Evolutionary conservation across 2,888 invertebrate genomes (phyloP).

Genomic region (Steinernema hermaphroditum): DNA sequence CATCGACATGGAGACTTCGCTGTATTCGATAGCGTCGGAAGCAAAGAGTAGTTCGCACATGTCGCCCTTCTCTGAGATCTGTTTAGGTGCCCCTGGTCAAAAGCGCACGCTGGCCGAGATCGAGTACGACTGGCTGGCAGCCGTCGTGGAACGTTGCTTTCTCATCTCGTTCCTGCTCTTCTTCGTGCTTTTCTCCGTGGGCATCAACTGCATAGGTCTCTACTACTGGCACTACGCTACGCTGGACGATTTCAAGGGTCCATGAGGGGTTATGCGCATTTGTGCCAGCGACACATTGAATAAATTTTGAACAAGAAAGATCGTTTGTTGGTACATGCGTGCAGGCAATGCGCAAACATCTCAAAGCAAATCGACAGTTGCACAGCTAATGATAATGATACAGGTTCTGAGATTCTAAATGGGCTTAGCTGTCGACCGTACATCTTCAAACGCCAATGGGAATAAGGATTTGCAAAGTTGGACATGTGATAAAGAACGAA

Average conservation of each 20-base stretch:
- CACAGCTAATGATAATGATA: too few species aligned
- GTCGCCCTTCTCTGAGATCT: background rate
- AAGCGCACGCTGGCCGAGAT: background rate
- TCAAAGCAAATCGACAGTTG: too few species aligned
- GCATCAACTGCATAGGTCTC: slow-evolving; percentile 19
- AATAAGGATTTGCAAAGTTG: too few species aligned
- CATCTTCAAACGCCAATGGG: too few species aligned
- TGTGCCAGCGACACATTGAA: too few species aligned
- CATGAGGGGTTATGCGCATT: background rate
- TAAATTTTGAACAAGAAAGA: too few species aligned
- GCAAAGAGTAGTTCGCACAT: background rate
- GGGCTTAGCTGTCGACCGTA: too few species aligned
- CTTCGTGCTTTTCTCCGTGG: background rate
- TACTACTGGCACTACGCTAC: background rate
- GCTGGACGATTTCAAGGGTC: background rate
- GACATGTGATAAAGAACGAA: too few species aligned
- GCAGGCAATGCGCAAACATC: too few species aligned
- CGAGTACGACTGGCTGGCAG: slow-evolving; percentile 31
- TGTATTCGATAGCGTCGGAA: background rate
- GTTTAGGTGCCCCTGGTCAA: too few species aligned
- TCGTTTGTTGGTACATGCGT: too few species aligned
- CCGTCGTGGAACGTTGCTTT: slow-evolving; percentile 19
- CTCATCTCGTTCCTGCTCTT: background rate
- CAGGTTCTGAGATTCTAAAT: too few species aligned
- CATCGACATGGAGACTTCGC: background rate